Percentiles rank a stretch among this genome's conserved stretches.
phyloP scores from a whole-genome alignment of 2,888 invertebrate species.

The Phyllotreta striolata region DNA sequence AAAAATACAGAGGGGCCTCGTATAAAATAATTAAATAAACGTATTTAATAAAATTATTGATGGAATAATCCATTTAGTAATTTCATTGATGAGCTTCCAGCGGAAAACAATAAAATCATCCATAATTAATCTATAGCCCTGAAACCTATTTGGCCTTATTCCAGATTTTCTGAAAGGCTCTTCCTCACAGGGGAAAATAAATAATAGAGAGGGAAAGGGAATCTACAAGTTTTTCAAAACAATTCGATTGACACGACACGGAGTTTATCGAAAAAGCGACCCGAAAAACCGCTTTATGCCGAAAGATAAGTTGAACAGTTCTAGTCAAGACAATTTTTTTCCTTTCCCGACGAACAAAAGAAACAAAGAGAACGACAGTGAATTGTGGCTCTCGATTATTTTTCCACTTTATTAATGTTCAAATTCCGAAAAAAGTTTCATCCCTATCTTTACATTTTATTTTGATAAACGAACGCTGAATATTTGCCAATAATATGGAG shows the following conservation, averaged over 20 bases:
- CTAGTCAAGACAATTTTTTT: conserved; percentile 23
- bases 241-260: conserved; percentile 24
- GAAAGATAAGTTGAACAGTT: conserved; percentile 22
- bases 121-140: no score
- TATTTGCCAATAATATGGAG: conserved; percentile 14
- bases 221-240: conserved; percentile 22
- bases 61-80: no score
- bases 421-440: conserved; percentile 26
- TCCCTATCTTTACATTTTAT: conserved; percentile 21
- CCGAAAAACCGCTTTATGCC: conserved; percentile 19
- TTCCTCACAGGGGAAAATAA: conserved; percentile 5
- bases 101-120: no score
- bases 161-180: no score
- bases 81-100: no score
- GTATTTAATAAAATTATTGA: no score
- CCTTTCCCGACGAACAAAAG: conserved; percentile 21
- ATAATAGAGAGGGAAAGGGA: conserved; percentile 7
- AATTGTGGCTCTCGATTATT: conserved; percentile 28
- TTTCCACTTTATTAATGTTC: conserved; percentile 26
- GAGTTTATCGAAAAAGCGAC: conserved; percentile 21
- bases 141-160: no score
- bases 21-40: no score
- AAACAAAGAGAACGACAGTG: conserved; percentile 26
- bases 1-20: no score
- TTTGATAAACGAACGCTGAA: conserved; percentile 15